Evolutionary conservation across 2,113 vertebrate species (phyloP).

Genomic region (Serranochromis macrocephalus): DNA sequence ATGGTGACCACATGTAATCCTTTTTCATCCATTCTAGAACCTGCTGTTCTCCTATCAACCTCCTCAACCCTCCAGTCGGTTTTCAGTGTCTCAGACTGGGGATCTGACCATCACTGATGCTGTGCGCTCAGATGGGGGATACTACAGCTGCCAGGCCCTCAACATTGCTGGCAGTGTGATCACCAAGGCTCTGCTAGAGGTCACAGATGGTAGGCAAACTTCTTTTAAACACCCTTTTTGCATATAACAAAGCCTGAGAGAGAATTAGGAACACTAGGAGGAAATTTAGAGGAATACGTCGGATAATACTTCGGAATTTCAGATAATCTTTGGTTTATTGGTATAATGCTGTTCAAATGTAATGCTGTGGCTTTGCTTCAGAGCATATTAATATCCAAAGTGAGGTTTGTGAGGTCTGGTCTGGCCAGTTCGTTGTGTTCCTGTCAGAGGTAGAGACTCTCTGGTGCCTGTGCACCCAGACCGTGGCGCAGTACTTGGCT

Average conservation of each 20-base stretch:
- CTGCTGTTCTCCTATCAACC: conserved; percentile 96
- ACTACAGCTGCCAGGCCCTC: conserved; percentile 97
- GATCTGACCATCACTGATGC: conserved; percentile 94
- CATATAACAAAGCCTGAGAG: not conserved
- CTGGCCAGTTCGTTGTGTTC: conserved; percentile 51
- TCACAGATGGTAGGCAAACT: conserved; percentile 87
- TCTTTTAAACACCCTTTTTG: not conserved
- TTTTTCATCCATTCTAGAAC: conserved; percentile 72
- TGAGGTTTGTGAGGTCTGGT: conserved; percentile 61
- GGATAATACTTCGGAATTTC: conserved; percentile 1
- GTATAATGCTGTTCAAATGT: conserved; percentile 34
- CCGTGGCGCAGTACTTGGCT: conserved; percentile 40
- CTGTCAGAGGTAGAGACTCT: conserved; percentile 62
- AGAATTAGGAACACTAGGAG: conserved; percentile 1
- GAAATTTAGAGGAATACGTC: not conserved
- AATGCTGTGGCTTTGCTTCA: conserved; percentile 13
- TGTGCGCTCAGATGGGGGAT: conserved; percentile 88
- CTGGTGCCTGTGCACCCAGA: conserved; percentile 65
- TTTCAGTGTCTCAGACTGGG: conserved; percentile 95
- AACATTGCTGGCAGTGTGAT: conserved; percentile 98
- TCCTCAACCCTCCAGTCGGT: conserved; percentile 88
- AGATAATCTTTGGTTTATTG: conserved; percentile 26
- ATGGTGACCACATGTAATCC: not conserved
- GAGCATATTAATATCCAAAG: conserved; percentile 53
- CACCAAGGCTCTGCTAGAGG: conserved; percentile 95